phyloP scores from a whole-genome alignment of 1,140 invertebrate species.

The Lerema accius region DNA sequence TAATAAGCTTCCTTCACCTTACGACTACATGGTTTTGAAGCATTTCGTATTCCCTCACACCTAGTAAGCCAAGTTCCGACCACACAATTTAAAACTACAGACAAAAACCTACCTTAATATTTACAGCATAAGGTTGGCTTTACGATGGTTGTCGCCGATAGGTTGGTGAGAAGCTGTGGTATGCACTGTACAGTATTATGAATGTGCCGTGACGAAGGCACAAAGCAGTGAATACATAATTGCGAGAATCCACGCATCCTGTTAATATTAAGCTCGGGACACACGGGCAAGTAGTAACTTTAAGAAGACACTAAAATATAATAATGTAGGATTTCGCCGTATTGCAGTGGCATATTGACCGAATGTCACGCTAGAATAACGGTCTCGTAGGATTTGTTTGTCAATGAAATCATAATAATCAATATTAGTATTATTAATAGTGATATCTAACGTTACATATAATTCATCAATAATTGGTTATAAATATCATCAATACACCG shows the following conservation, averaged over 20 bases:
- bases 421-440: no score
- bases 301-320: no score
- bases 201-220: constrained; percentile 30
- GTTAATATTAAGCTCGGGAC: constrained; percentile 31
- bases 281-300: no score
- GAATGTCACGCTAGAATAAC: no score
- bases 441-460: no score
- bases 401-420: no score
- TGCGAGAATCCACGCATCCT: constrained; percentile 30
- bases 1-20: constrained; percentile 25
- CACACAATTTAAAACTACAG: neutral
- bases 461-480: no score
- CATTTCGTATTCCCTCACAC: constrained; percentile 23
- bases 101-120: neutral
- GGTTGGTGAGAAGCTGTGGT: neutral
- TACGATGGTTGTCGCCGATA: neutral
- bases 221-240: constrained; percentile 31
- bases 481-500: no score
- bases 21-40: constrained; percentile 6
- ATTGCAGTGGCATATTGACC: no score
- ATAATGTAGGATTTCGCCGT: no score
- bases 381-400: no score
- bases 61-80: neutral
- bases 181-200: constrained; percentile 23
- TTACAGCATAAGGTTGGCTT: neutral